Base-by-base conservation (phyloP, 2,797 vertebrate species). In the Urosaurus nigricauda region DNA sequence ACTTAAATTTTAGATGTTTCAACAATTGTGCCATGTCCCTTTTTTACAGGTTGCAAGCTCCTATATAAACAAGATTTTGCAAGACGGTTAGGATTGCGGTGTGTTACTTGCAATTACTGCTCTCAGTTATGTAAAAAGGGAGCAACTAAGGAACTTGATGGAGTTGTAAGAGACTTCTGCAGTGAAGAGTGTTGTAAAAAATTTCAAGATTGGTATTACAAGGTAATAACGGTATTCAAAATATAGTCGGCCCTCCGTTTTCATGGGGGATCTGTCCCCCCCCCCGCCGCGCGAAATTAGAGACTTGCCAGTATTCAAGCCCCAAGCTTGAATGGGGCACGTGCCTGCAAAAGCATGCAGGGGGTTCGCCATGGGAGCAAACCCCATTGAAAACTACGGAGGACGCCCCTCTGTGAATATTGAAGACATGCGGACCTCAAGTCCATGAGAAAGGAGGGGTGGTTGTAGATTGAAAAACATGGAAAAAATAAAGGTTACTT, bases 11-110 rank as follows among this genome's bases (percentile, higher is more conserved):
- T 16, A 32, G 35, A 79, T 21, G 26, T 96, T 95, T 91, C 89
- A 93, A 94, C 21, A 29, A 58, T 88, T 83, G 26, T 87, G 9
- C 68, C 84, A 63, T 90, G 93, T 93, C 94, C 95, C 83, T 94
- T 95, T 79, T 95, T 95, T 97, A 88, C 97, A 99, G 99, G 99
- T 88, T 99, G 99, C 94, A 99, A 99, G 96, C 97, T 99, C 90
- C 96, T 99, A 84, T 99, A 98, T 95, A 99, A 99, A 97, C 98
- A 99, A 96, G 99, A 99, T 94, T 99, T 99, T 94, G 98, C 98
- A 95, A 98, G 97, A 91, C 98, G 98, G 80, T 96, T 99, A 96
- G 99, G 99, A 89, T 96, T 99, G 93, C 99, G 99, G 96, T 99
- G 98, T 93, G 99, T 99, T 92, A 99, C 98, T 94, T 99, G 99